Evolutionary conservation across 1,140 invertebrate species (phyloP).

Genomic region (Temnothorax curvispinosus): DNA sequence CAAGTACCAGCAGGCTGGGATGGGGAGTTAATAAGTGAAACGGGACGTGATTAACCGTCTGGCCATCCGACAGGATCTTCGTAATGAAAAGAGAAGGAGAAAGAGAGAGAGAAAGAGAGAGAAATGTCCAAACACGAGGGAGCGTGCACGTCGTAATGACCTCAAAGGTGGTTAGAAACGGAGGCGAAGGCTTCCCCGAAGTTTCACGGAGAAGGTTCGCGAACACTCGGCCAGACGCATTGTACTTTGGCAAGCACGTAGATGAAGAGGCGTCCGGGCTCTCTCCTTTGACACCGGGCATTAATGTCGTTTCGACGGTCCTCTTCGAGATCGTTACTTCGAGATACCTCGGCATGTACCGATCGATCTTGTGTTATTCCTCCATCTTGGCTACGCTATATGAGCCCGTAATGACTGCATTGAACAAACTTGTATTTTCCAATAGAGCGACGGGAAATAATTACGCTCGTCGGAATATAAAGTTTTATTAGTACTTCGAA

Average conservation of each 20-base stretch:
- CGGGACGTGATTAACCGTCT: slow-evolving; percentile 66
- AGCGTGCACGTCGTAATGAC: slow-evolving; percentile 41
- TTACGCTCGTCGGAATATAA: slow-evolving; percentile 7
- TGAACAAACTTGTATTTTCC: slow-evolving; percentile 19
- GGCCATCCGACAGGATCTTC: slow-evolving; percentile 34
- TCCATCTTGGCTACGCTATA: not conserved
- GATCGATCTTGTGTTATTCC: slow-evolving; percentile 17
- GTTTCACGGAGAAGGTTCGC: slow-evolving; percentile 46
- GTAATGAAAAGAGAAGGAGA: not conserved
- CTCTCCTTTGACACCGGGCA: slow-evolving; percentile 60
- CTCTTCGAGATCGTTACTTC: slow-evolving; percentile 25
- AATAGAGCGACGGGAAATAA: slow-evolving; percentile 3
- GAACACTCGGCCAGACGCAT: slow-evolving; percentile 40
- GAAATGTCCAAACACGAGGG: slow-evolving; percentile 10
- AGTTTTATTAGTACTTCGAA: slow-evolving; percentile 33
- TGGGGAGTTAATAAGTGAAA: slow-evolving; percentile 65
- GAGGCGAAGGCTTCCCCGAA: slow-evolving; percentile 19
- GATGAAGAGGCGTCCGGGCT: slow-evolving; percentile 15
- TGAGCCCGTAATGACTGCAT: not conserved
- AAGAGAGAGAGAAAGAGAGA: not conserved
- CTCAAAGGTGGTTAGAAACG: slow-evolving; percentile 65
- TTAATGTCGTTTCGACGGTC: slow-evolving; percentile 63
- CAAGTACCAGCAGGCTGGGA: not conserved
- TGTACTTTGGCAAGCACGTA: slow-evolving; percentile 50
- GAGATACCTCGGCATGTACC: not conserved